Evolutionary conservation across 1,140 invertebrate genomes (phyloP).

Genomic region (Colletes gigas): DNA sequence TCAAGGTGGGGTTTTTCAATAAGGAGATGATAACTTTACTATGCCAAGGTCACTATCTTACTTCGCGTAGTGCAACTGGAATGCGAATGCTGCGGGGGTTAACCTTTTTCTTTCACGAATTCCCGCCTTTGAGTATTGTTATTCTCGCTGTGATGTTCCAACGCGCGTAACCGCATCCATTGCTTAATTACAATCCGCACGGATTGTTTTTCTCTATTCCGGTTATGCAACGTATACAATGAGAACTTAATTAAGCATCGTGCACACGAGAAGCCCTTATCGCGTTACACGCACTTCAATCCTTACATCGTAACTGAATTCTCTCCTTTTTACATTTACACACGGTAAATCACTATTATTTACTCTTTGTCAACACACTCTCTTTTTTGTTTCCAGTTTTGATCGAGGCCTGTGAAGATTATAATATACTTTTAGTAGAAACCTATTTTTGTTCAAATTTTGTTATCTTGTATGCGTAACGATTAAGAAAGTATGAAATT

Average conservation of each 20-base stretch:
- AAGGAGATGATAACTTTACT: conserved; percentile 62
- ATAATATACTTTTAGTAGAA: background rate
- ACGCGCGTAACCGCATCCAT: conserved; percentile 30
- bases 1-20: conserved; percentile 49
- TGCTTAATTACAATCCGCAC: conserved; percentile 45
- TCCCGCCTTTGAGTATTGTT: conserved; percentile 35
- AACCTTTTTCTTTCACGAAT: conserved; percentile 21
- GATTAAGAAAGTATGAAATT: background rate
- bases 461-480: background rate
- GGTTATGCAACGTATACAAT: conserved; percentile 38
- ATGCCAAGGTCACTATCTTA: conserved; percentile 67
- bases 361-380: conserved; percentile 14
- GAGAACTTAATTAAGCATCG: conserved; percentile 48
- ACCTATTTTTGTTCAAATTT: too few species aligned
- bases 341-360: conserved; percentile 1
- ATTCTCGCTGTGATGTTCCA: conserved; percentile 22
- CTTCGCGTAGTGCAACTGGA: conserved; percentile 31
- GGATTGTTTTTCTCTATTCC: conserved; percentile 47
- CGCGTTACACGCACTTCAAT: conserved; percentile 30
- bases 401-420: background rate
- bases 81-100: conserved; percentile 7
- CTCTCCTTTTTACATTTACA: background rate
- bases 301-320: conserved; percentile 16
- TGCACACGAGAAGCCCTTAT: conserved; percentile 49
- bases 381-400: background rate